Evolutionary conservation across 2,113 vertebrate genomes (phyloP).

Genomic region (Prolemur simus): DNA sequence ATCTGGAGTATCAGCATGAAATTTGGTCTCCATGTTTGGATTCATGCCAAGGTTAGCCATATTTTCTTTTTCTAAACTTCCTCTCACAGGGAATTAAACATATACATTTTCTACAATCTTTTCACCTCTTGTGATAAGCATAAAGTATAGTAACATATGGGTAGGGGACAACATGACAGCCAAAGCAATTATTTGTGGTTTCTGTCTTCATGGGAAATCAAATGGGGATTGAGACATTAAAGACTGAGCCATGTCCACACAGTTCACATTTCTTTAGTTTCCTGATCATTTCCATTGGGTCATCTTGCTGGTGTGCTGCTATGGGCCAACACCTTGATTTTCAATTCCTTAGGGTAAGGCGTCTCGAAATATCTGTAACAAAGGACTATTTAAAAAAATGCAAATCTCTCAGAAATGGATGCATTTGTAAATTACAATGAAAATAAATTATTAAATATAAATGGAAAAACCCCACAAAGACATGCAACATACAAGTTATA

Average conservation of each 20-base stretch:
- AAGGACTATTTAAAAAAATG: not conserved
- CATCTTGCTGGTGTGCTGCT: not conserved
- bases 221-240: not conserved
- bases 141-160: not conserved
- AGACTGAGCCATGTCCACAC: not conserved
- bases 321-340: not conserved
- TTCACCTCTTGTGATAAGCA: not conserved
- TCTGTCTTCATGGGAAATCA: not conserved
- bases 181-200: constrained; percentile 32
- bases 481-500: not conserved
- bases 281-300: not conserved
- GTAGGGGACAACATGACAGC: not conserved
- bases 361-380: not conserved
- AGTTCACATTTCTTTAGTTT: not conserved
- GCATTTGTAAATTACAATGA: not conserved
- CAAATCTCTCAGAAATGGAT: not conserved
- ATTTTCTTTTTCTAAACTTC: constrained; percentile 40
- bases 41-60: constrained; percentile 35
- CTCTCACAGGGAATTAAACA: constrained; percentile 17
- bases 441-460: not conserved
- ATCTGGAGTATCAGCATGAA: constrained; percentile 26
- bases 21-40: constrained; percentile 31
- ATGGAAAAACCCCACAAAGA: not conserved
- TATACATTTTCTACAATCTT: not conserved
- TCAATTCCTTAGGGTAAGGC: not conserved